These are phyloP conservation scores for Protodeltote pygarga DNA, from an alignment of 2,888 invertebrate genomes.

Conservation along the genomic window DNA sequence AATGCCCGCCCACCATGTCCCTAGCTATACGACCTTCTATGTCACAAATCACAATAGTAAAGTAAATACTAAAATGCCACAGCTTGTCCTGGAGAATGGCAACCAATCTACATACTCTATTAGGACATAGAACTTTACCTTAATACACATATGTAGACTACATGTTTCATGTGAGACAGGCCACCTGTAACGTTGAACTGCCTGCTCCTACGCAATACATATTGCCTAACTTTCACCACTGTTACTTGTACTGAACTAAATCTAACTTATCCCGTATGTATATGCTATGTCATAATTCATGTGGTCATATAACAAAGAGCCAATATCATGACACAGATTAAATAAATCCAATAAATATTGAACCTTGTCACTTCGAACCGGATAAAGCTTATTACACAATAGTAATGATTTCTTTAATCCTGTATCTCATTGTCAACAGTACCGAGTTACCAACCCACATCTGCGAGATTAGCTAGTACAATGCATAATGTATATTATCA, in stretches of 20 bases:
- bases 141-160: conserved; percentile 28
- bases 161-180: conserved; percentile 27
- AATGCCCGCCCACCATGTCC: too few relatives aligned
- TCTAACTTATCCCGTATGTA: conserved; percentile 31
- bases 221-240: conserved; percentile 40
- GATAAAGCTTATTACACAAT: conserved; percentile 39
- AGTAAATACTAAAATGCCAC: background rate
- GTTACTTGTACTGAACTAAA: conserved; percentile 29
- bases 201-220: conserved; percentile 36
- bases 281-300: conserved; percentile 31
- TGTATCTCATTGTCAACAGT: conserved; percentile 51
- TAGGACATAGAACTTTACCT: conserved; percentile 12
- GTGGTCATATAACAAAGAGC: conserved; percentile 32
- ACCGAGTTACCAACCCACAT: conserved; percentile 50
- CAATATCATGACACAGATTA: conserved; percentile 21
- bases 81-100: conserved; percentile 2
- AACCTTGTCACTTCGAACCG: conserved; percentile 25
- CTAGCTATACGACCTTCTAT: too few relatives aligned
- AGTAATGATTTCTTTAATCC: conserved; percentile 51
- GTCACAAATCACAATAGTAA: too few relatives aligned
- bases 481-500: conserved; percentile 63
- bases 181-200: conserved; percentile 29
- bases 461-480: conserved; percentile 54
- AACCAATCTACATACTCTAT: conserved; percentile 6
- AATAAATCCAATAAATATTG: conserved; percentile 28